These are phyloP conservation scores for Myanophis thanlyinensis DNA, from an alignment of 2,113 vertebrate genomes.

Conservation along the genomic window DNA sequence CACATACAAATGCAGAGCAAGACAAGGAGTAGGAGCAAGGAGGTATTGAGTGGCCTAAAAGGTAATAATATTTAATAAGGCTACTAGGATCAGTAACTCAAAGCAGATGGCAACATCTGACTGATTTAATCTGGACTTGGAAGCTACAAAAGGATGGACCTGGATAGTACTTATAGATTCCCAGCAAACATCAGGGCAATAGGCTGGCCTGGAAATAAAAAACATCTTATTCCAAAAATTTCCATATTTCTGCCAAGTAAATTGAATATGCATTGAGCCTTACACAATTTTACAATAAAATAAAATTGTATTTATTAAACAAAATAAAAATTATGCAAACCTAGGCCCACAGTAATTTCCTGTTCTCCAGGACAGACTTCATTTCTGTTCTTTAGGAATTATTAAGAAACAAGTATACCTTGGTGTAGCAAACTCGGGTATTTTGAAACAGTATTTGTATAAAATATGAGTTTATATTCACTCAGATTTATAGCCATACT, in stretches of 20 bases:
- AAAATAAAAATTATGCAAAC: not conserved
- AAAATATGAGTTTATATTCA: not conserved
- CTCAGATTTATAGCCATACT: conserved; percentile 53
- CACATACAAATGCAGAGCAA: not conserved
- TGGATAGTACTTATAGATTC: not conserved
- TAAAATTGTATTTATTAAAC: not conserved
- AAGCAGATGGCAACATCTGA: no score
- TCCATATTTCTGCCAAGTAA: not conserved
- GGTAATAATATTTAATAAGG: not conserved
- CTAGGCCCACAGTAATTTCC: not conserved
- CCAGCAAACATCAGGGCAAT: not conserved
- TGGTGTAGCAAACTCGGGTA: not conserved
- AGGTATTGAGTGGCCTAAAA: not conserved
- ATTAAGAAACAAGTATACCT: not conserved
- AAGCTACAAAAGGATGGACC: not conserved
- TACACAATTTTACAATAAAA: not conserved
- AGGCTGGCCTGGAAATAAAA: not conserved
- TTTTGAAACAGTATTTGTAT: not conserved
- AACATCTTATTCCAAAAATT: not conserved
- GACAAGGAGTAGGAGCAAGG: not conserved
- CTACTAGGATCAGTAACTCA: not conserved
- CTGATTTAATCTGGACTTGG: no score
- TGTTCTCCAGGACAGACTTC: not conserved
- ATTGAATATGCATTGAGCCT: not conserved
- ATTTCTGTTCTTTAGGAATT: not conserved